Percentiles rank a stretch among this genome's conserved stretches.
These are phyloP conservation scores for Sebastes hopkinsi DNA, from an alignment of 2,797 vertebrate species.

Conservation along the genomic window DNA sequence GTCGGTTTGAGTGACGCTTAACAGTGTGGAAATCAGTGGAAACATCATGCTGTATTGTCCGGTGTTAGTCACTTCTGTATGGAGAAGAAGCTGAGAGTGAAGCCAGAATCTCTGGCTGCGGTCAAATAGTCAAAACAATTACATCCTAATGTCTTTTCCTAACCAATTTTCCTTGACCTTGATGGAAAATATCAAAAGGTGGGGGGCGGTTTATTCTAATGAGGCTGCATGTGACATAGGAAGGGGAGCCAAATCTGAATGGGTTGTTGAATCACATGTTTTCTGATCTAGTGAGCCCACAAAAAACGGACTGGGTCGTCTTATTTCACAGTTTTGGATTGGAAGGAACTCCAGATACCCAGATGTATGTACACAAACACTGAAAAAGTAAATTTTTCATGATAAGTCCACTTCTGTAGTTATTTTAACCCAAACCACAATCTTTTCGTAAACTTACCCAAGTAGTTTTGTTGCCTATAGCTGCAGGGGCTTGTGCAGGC, in stretches of 20 bases:
- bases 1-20: neutral
- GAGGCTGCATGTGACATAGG: no score
- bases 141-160: neutral
- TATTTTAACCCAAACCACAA: no score
- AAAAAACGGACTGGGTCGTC: no score
- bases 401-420: no score
- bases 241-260: no score
- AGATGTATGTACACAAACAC: neutral
- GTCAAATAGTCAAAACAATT: neutral
- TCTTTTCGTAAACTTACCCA: no score
- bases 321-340: no score
- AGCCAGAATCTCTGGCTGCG: neutral
- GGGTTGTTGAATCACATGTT: no score
- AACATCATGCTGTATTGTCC: neutral
- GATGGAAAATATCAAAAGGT: neutral
- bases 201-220: no score
- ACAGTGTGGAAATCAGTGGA: constrained; percentile 11
- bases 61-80: neutral
- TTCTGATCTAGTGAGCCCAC: rapidly evolving
- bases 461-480: no score
- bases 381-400: no score
- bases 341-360: neutral
- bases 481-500: no score
- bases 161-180: neutral
- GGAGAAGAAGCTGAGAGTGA: neutral